phyloP scores from a whole-genome alignment of 2,797 vertebrate genomes.

The Hyperoplus immaculatus region DNA sequence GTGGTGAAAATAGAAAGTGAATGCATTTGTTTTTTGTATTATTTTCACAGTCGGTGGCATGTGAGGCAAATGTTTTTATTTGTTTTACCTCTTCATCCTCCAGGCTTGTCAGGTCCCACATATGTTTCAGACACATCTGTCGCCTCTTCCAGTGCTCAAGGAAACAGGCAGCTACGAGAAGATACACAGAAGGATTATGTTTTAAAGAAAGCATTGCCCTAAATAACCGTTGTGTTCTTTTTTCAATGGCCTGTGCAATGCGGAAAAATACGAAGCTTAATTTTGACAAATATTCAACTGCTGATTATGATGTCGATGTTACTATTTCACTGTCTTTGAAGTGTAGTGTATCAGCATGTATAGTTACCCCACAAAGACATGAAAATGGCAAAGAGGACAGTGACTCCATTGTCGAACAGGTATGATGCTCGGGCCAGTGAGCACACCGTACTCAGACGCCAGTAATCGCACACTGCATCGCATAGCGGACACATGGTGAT shows the following conservation, averaged over 20 bases:
- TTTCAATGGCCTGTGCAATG: not conserved
- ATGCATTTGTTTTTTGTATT: not conserved
- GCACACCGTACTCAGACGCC: slow-evolving; percentile 94
- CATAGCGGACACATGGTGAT: slow-evolving; percentile 99
- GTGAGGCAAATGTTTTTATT: not conserved
- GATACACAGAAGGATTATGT: slow-evolving; percentile 39
- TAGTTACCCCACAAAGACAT: slow-evolving; percentile 97
- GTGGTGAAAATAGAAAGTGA: slow-evolving; percentile 1
- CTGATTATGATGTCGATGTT: not conserved
- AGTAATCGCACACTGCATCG: slow-evolving; percentile 95
- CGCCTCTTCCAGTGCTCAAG: slow-evolving; percentile 97
- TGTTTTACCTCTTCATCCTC: slow-evolving; percentile 94
- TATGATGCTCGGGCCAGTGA: slow-evolving; percentile 91
- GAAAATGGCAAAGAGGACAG: slow-evolving; percentile 96
- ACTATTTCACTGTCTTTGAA: not conserved
- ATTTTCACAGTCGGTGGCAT: not conserved
- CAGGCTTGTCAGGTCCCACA: slow-evolving; percentile 95
- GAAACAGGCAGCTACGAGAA: slow-evolving; percentile 92
- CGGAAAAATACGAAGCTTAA: not conserved
- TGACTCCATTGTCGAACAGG: slow-evolving; percentile 97
- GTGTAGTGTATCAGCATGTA: slow-evolving; percentile 8
- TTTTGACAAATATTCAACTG: not conserved
- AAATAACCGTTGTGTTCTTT: not conserved
- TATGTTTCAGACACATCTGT: slow-evolving; percentile 95
- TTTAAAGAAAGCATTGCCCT: not conserved